phyloP scores from a whole-genome alignment of 1,140 invertebrate species.

The Dolichoris vasculosae region DNA sequence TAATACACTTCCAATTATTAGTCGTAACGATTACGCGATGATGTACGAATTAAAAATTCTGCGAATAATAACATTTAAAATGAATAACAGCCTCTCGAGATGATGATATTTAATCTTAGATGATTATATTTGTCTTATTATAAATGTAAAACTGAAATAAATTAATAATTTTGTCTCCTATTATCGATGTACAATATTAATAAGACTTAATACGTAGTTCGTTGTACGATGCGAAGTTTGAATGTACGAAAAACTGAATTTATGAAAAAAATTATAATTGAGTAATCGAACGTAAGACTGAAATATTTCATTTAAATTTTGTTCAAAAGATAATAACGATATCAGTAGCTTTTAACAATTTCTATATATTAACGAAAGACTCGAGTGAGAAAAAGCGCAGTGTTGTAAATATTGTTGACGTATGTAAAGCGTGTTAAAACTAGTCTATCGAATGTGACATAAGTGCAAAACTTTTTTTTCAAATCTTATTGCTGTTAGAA shows the following conservation, averaged over 20 bases:
- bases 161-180: background rate
- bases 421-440: slow-evolving; percentile 33
- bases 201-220: background rate
- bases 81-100: background rate
- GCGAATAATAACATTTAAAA: background rate
- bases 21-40: background rate
- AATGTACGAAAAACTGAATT: background rate
- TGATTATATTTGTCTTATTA: background rate
- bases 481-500: slow-evolving; percentile 5
- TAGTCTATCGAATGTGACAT: slow-evolving; percentile 35
- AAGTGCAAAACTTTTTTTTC: slow-evolving; percentile 8
- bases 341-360: slow-evolving; percentile 5
- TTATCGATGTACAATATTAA: slow-evolving; percentile 14
- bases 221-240: background rate
- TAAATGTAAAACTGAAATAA: background rate
- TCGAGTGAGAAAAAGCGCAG: slow-evolving; percentile 39
- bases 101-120: background rate
- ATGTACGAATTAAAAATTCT: background rate
- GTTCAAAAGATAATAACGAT: background rate
- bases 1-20: background rate
- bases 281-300: slow-evolving; percentile 43
- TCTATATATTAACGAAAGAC: slow-evolving; percentile 32
- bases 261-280: slow-evolving; percentile 4
- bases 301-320: slow-evolving; percentile 31
- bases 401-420: slow-evolving; percentile 26